Conservation (phyloP, 2,797 vertebrate species). For the Tympanoctomys barrerae region DNA sequence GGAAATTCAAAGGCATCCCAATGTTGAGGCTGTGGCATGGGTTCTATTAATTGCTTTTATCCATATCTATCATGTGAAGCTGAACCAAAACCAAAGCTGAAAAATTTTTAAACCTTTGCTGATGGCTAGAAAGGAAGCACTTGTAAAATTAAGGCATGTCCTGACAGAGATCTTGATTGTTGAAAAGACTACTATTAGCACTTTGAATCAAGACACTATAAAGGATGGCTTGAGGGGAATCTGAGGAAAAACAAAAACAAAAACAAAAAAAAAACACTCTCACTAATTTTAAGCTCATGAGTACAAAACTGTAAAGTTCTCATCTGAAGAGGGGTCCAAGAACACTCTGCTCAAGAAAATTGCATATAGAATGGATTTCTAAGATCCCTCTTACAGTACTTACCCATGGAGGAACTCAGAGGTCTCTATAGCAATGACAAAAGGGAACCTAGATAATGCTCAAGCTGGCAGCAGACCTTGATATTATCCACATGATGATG, state of each 20-base stretch:
- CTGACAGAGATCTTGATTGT: not conserved
- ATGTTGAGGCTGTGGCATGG: not conserved
- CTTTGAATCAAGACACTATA: not conserved
- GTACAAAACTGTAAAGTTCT: not conserved
- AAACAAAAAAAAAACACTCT: not conserved
- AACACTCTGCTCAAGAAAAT: not conserved
- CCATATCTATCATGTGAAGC: not conserved
- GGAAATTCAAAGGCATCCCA: not conserved
- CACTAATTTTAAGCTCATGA: not conserved
- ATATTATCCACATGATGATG: not conserved
- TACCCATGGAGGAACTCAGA: not conserved
- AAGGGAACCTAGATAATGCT: not conserved
- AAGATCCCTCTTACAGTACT: not conserved
- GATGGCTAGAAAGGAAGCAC: not conserved
- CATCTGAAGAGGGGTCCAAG: not conserved
- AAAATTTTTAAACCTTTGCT: not conserved
- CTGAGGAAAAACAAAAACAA: not conserved
- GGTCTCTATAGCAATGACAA: not conserved
- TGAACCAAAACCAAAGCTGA: not conserved
- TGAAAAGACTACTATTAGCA: not conserved
- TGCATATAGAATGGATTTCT: not conserved
- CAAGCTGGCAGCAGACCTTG: not conserved
- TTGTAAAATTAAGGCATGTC: not conserved
- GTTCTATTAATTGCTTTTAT: not conserved
- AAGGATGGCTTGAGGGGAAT: not conserved